phyloP scores from a whole-genome alignment of 2,797 vertebrate genomes.

The Vireo griseus region DNA sequence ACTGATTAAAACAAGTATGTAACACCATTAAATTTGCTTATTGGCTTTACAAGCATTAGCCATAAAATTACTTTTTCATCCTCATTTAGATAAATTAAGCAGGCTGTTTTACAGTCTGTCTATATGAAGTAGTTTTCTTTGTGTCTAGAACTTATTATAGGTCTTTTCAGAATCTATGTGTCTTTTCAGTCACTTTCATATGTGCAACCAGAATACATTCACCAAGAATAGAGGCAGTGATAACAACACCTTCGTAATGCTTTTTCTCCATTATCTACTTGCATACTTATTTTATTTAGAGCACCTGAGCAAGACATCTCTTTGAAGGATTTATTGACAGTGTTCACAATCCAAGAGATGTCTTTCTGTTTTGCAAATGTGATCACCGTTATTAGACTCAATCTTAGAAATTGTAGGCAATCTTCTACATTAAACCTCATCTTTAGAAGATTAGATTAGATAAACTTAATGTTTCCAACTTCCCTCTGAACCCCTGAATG shows the following conservation, averaged over 20 bases:
- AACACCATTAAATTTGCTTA: fast-evolving
- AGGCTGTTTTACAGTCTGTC: not conserved
- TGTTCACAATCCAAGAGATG: not conserved
- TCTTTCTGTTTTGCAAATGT: not conserved
- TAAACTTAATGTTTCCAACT: not conserved
- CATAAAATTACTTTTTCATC: not conserved
- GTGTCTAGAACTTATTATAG: not conserved
- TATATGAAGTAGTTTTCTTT: not conserved
- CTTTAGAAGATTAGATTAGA: not conserved
- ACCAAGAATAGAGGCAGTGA: not conserved
- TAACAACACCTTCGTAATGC: not conserved
- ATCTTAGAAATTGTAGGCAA: not conserved
- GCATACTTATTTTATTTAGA: not conserved
- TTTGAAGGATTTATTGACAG: not conserved
- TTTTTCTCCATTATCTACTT: not conserved
- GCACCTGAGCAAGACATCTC: not conserved
- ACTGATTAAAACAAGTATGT: not conserved
- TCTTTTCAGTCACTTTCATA: not conserved
- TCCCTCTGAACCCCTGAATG: not conserved
- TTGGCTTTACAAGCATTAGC: not conserved
- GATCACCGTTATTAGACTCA: not conserved
- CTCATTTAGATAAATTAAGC: not conserved
- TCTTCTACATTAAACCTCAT: not conserved
- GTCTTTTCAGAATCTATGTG: not conserved
- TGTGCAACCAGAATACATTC: not conserved